Evolutionary conservation across 2,888 invertebrate genomes (phyloP), one percentile per base, ranked within the genome.

Genomic region (Drosophila vallismaia): DNA sequence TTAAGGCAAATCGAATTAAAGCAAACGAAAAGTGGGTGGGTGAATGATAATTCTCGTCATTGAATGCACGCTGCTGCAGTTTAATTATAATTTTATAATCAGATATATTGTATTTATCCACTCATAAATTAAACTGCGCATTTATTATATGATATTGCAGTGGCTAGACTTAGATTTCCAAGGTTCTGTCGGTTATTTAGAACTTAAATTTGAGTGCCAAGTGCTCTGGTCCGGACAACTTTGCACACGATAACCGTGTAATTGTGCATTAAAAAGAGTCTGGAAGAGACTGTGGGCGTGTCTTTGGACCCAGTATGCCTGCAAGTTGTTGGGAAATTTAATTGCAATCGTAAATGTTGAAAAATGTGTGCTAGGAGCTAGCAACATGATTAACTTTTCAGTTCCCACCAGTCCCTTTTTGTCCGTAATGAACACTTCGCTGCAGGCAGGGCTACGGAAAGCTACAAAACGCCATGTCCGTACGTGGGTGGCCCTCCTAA

Each of bases 301-400:
- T 42, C 31, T 28, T 28, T 48, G 49, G 64, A 58, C 49, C 48
- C 29, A n/a, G 19, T 29, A 29, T 46, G 57, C 50, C 59, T 52
- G 67, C 28, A 70, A 62, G 67, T 66, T 69, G 68, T 56, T 71
- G 44, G 50, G 71, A 62, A 73, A 57, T 75, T 76, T 73, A 82
- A 88, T 85, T 85, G 76, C 63, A 74, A 85, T 68, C 70, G 71
- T 76, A 79, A 75, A 74, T 75, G 63, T 55, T 69, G 48, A 45
- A 58, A 71, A 74, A 82, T 74, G 66, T 69, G 54, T 56, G 36
- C 55, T 50, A 50, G 53, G 29, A 45, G 48, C 53, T 40, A 42
- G 54, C 45, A 63, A 64, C 58, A 71, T 74, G 71, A 76, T 81
- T 72, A 81, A 73, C 74, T 76, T 84, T 74, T 76, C 45, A 28